A percentile compares a stretch with the other conserved stretches of the same genome.
These are phyloP conservation scores for Platysternon megacephalum DNA, from an alignment of 2,113 vertebrate genomes.

Conservation along the genomic window DNA sequence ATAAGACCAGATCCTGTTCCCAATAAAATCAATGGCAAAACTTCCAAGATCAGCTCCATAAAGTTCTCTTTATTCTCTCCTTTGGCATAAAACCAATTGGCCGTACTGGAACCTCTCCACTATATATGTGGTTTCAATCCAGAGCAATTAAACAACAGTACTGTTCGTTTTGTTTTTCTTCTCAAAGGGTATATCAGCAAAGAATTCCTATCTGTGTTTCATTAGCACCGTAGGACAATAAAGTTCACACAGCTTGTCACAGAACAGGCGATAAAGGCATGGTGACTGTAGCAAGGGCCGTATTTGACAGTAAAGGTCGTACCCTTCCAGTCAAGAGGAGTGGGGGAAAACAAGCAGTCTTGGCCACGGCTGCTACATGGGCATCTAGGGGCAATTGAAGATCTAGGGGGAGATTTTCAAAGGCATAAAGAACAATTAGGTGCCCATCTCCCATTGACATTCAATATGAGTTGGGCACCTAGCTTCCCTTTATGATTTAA, in stretches of 20 bases:
- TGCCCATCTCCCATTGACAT: neutral
- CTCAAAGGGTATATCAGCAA: conserved; percentile 28
- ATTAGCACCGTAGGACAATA: neutral
- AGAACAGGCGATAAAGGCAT: neutral
- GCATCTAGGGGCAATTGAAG: neutral
- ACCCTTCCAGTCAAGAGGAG: neutral
- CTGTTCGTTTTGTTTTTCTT: conserved; percentile 42
- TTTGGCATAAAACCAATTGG: neutral
- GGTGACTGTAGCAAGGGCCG: neutral
- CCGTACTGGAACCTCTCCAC: neutral
- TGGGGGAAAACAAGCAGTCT: neutral
- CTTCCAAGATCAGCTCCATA: conserved; percentile 20
- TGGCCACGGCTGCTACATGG: neutral
- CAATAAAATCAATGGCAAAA: neutral
- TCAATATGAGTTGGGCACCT: neutral
- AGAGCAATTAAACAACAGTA: conserved; percentile 20
- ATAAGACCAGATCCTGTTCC: conserved; percentile 23
- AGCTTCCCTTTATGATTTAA: neutral
- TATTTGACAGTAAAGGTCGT: neutral
- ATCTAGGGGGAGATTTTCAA: neutral
- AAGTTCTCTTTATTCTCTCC: neutral
- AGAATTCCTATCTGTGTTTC: conserved; percentile 10
- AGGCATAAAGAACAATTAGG: neutral
- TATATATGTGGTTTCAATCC: neutral
- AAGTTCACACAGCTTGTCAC: neutral